Evolutionary conservation across 2,113 vertebrate genomes (phyloP), one percentile per base, ranked within the genome.

Genomic region (Oryzias curvinotus): DNA sequence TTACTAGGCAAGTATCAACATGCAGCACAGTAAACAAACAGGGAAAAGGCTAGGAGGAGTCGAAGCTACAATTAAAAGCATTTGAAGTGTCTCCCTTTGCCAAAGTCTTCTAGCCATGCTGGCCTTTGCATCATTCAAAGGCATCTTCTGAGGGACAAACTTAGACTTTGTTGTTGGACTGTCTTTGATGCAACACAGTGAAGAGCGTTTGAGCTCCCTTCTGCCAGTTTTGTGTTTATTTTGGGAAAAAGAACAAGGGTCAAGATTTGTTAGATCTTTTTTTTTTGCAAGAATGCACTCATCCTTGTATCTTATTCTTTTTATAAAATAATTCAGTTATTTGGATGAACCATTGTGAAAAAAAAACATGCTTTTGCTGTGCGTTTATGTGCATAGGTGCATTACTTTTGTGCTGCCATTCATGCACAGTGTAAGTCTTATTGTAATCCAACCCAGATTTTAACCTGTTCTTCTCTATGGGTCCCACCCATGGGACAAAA

Each of bases 11-110:
- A 73, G 90, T 66, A 67, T 14, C 18, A 73, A 81, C 87, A 83
- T 58, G 90, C 56, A 65, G 73, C 84, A 62, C 61, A 51, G 73
- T 77, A 84, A 90, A 88, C 90, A 87, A 87, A 89, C 64, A 71
- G 73, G 43, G 60, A 62, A 62, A 65, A 75, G 67, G 43, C 28
- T 59, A 45, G 28, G 66, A 61, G 45, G 51, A 83, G 77, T 76
- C 82, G 79, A 73, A 85, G 85, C 70, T 87, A 57, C 88, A 77
- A 89, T 91, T 87, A 89, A 78, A 84, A 75, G 65, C 70, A 79
- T 71, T 62, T 72, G 78, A 87, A 86, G 83, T 77, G 65, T 72
- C 83, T 77, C 48, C 62, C 60, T 68, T 68, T 80, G 66, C 73
- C 61, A 55, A 64, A 78, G 71, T 72, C 73, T 8, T 52, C 59